Evolutionary conservation across 2,888 invertebrate species (phyloP), one percentile per base, ranked within the genome.

Genomic region (Ophraella communa): DNA sequence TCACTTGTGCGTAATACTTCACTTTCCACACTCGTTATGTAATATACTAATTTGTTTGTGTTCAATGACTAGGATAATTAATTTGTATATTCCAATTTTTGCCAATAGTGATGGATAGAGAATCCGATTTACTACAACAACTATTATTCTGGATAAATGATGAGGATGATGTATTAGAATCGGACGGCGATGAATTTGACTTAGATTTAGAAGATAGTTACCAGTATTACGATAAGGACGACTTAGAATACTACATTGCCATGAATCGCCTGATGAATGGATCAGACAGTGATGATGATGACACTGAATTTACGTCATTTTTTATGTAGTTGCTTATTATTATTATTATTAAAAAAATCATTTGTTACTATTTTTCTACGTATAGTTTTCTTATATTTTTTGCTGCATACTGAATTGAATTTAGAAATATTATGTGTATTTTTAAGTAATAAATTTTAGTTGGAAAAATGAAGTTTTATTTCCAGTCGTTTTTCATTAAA

Each of bases 161-260:
- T n/a, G 65, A 60, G 30, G 69, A 65, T 17, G 27, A 64, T 24
- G 14, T 39, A 17, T 7, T 39, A 17, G 39, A 39, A 39, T 39
- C 39, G 17, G 39, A 39, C 7, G 7, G 3, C 24, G 20, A 57
- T 33, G 55, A 52, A 45, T 58, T 59, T 59, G 67, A 65, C 1
- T 44, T 66, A 11, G 64, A 68, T 52, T 39, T 68, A 21, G 66
- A 66, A 17, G 68, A 68, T 61, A 65, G 65, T 39, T 17, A n/a
- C 66, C 73, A 73, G 47, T 71, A 71, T 62, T 71, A 71, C 52
- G 73, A 73, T 55, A 64, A 64, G 20, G 70, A 63, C 33, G 71
- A 73, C 60, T 63, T 73, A 24, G 61, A 67, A 27, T 65, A 66
- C 10, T 71, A 71, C 30, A 60, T 71, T n/a, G 73, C 73, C 14